Percentiles rank a stretch among this genome's conserved stretches.
Conservation (phyloP, 2,797 vertebrate genomes). For the Danio albolineatus region DNA sequence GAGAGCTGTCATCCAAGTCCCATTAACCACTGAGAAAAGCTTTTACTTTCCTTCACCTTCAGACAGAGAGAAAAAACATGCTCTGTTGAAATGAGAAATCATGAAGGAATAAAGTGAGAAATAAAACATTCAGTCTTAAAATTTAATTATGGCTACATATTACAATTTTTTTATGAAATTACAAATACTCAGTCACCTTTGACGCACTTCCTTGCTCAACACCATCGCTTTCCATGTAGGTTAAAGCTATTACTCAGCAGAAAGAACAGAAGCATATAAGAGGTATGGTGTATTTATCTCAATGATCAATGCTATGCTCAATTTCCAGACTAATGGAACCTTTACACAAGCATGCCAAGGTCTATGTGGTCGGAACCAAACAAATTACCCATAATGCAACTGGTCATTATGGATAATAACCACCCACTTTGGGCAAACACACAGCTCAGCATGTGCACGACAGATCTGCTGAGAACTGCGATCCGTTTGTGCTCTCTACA, state of each 20-base stretch:
- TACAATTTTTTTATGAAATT: background rate
- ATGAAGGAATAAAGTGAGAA: background rate
- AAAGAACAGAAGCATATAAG: constrained; percentile 1
- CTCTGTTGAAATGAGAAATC: background rate
- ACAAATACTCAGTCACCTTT: constrained; percentile 12
- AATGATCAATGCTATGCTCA: constrained; percentile 29
- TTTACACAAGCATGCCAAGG: constrained; percentile 32
- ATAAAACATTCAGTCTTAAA: background rate
- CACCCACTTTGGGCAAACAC: constrained; percentile 19
- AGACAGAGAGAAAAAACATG: constrained; percentile 3
- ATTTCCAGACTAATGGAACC: constrained; percentile 44
- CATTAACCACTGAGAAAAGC: constrained; percentile 2
- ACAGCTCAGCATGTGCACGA: constrained; percentile 17
- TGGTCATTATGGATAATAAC: constrained; percentile 26
- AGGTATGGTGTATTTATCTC: constrained; percentile 9
- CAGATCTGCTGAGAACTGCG: constrained; percentile 18
- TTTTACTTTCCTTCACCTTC: background rate
- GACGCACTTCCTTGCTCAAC: background rate
- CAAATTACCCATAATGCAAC: constrained; percentile 40
- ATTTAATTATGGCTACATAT: background rate
- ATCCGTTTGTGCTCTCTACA: constrained; percentile 13
- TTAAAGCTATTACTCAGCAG: constrained; percentile 2
- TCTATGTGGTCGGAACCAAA: constrained; percentile 27
- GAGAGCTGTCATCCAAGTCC: constrained; percentile 24
- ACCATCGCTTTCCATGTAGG: background rate